Evolutionary conservation across 2,888 invertebrate species (phyloP).

Genomic region (Athalia cordata): DNA sequence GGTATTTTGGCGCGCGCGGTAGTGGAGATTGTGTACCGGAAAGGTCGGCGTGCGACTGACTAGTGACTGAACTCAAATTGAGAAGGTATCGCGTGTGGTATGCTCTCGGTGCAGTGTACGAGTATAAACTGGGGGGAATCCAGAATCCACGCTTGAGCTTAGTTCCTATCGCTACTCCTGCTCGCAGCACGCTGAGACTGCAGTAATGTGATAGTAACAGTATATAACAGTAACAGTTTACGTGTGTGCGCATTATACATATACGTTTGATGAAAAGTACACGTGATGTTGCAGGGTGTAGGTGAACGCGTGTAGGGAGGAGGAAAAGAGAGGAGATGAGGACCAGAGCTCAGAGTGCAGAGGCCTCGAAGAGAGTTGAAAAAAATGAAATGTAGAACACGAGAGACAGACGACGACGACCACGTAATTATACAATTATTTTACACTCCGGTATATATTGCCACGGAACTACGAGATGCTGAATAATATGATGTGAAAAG

Average conservation of each 20-base stretch:
- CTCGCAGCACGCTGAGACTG: conserved; percentile 17
- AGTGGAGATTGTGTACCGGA: conserved; percentile 10
- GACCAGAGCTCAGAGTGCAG: not conserved
- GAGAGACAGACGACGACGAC: conserved; percentile 10
- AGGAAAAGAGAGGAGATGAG: not conserved
- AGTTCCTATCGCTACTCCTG: too few species aligned
- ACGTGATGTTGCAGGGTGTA: too few species aligned
- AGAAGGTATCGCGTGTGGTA: not conserved
- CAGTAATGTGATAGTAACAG: conserved; percentile 43
- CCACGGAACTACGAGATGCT: too few species aligned
- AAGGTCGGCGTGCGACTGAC: conserved; percentile 42
- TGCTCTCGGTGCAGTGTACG: too few species aligned
- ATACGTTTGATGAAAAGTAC: too few species aligned
- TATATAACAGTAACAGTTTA: conserved; percentile 29
- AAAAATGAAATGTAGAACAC: conserved; percentile 34
- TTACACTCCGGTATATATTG: not conserved
- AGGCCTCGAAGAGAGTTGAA: conserved; percentile 8
- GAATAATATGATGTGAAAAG: too few species aligned
- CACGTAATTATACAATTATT: conserved; percentile 23
- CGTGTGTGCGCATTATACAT: too few species aligned
- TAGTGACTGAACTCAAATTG: not conserved
- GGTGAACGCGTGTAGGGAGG: too few species aligned
- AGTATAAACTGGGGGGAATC: not conserved
- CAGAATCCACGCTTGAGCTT: conserved; percentile 28
- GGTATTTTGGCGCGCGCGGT: not conserved